phyloP scores from a whole-genome alignment of 2,888 invertebrate species.

The Nycteola revayana region DNA sequence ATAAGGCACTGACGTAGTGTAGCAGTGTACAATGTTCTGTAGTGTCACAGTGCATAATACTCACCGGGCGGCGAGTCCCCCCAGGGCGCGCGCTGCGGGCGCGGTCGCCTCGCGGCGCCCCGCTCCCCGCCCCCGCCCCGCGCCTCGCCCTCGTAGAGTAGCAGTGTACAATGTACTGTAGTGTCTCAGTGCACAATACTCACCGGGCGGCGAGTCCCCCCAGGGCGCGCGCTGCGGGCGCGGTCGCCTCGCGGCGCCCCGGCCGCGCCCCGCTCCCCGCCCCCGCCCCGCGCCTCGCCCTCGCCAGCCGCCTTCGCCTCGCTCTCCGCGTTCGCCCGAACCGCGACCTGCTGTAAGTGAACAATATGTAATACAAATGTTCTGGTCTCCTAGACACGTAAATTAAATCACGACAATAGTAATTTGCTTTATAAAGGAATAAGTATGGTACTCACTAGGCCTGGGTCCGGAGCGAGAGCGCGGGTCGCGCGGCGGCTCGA shows the following conservation, averaged over 20 bases:
- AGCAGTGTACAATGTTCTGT: not conserved
- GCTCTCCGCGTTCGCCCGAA: constrained; percentile 48
- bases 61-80: no score
- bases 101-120: constrained; percentile 27
- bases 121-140: constrained; percentile 35
- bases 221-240: not conserved
- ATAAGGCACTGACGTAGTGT: no score
- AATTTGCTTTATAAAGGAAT: not conserved
- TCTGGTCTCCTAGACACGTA: no score
- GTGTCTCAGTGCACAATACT: no score
- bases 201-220: no score
- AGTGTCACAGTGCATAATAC: no score
- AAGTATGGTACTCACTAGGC: constrained; percentile 49
- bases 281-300: constrained; percentile 29
- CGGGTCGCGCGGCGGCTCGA: constrained; percentile 53
- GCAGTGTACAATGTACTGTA: not conserved
- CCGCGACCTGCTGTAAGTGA: constrained; percentile 58
- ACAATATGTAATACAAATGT: no score
- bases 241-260: constrained; percentile 28
- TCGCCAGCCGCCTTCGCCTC: constrained; percentile 36
- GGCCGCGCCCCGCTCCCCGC: constrained; percentile 38
- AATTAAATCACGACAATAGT: not conserved
- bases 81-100: not conserved
- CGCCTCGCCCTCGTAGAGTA: constrained; percentile 27
- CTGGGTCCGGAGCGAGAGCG: constrained; percentile 56